Evolutionary conservation across 2,888 invertebrate species (phyloP), one percentile per base, ranked within the genome.

Genomic region (Habrosyne pyritoides): DNA sequence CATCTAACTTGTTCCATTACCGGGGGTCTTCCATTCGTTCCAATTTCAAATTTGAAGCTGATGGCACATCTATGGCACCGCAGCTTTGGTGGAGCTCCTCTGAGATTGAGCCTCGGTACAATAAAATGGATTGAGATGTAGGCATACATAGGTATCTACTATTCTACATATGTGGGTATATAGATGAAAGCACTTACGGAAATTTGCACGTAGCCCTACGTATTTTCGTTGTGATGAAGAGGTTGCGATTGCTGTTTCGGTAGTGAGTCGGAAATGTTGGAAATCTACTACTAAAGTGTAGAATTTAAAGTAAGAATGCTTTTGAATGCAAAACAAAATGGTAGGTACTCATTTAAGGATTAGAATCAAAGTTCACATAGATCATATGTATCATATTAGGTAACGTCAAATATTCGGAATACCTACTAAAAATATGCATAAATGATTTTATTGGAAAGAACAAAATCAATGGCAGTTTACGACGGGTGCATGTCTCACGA

Each of bases 1-100:
- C 91, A 92, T 92, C 90, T 90, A 92, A 92, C 91, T 92, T 92
- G 78, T 73, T 76, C 86, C 91, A 89, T 92, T 92, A 91, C 89
- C 77, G 84, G 83, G 30, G 84, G 83, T 81, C 84, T 86, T 87
- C 86, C 84, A 85, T 90, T 91, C 90, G 87, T 91, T 90, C 91
- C 91, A 92, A 91, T 91, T 92, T 89, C 84, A 90, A 92, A 91
- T 91, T 91, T 91, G 86, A 86, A 87, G 86, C 86, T 87, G 86
- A 86, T 83, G 85, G 81, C 75, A 78, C 83, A 83, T 86, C 84
- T 87, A 84, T 87, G 84, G 79, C 63, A 84, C 87, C 88, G 80
- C 87, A 86, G 82, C 81, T 79, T 81, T 68, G 64, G 63, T 56
- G 66, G 66, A 66, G 60, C 70, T 71, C 65, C 67, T 59, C 62